Evolutionary conservation across 2,113 vertebrate species (phyloP), one percentile per base, ranked within the genome.

Genomic region (Phainopepla nitens): DNA sequence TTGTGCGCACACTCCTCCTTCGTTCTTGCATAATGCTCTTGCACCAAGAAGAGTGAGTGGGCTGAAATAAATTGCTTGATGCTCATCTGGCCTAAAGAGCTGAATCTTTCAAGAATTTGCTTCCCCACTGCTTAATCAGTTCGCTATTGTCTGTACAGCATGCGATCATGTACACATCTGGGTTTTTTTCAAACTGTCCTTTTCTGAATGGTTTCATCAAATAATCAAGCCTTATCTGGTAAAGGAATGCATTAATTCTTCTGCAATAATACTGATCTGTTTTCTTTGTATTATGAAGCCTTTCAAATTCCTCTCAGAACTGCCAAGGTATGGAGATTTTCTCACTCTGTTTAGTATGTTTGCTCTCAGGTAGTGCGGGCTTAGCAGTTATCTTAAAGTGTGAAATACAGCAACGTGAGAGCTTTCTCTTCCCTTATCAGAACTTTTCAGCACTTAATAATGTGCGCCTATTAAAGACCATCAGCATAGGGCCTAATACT

Each of bases 21-120:
- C 54, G 0, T 80, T 94, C 91, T 95, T 96, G 93, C 84, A 65
- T 95, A 93, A 96, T 76, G 77, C 58, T 85, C 65, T 73, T 91
- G 70, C 75, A 65, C 54, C 16, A n/a, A 54, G 39, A 50, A 66
- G 57, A 35, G 84, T 57, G 73, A 45, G 85, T 85, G 53, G 44
- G 82, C 73, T 90, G 84, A 93, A 96, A 54, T 73, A 57, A 85
- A 72, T 45, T 80, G 65, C 41, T 87, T 53, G 42, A 66, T 94
- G 77, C 36, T 96, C 53, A 57, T 91, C 87, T 94, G 87, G 77
- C 54, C 89, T 61, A 36, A 69, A 79, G 61, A 91, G 81, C 61
- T 84, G 49, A 82, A 57, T 82, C 50, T 57, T 76, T 79, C 54
- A 50, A 80, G 45, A 72, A 62, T 91, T 88, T 70, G 54, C 23